These are phyloP conservation scores for Hafferia zeledoni DNA, from an alignment of 2,797 vertebrate genomes.

Conservation along the genomic window DNA sequence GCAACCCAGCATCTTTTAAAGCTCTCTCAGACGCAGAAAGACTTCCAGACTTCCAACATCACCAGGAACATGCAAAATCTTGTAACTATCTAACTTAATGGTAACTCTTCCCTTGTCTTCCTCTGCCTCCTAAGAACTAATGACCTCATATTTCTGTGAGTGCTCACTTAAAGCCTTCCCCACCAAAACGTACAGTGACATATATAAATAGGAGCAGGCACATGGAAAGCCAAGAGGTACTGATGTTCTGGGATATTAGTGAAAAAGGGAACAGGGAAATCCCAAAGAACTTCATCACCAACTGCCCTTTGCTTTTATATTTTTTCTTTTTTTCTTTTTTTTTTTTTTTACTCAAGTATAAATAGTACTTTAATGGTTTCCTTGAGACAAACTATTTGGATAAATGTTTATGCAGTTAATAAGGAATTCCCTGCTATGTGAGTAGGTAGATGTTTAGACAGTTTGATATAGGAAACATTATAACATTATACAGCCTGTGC, in stretches of 20 bases:
- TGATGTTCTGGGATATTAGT: not conserved
- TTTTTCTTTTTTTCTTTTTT: too few species aligned
- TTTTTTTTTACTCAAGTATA: not conserved
- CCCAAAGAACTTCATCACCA: not conserved
- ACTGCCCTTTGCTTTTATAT: not conserved
- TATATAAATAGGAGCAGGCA: not conserved
- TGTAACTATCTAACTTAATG: fast-evolving
- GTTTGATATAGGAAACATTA: not conserved
- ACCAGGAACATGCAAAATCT: not conserved
- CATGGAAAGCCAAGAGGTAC: not conserved
- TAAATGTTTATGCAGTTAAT: slow-evolving; percentile 26
- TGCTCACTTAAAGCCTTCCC: not conserved
- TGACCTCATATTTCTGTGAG: not conserved
- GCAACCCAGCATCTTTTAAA: not conserved
- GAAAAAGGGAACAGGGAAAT: not conserved
- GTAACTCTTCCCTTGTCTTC: not conserved
- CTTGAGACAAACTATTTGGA: slow-evolving; percentile 11
- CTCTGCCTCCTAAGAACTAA: not conserved
- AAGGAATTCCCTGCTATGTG: not conserved
- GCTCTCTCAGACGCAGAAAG: not conserved
- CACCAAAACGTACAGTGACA: not conserved
- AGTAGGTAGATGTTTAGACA: slow-evolving; percentile 30
- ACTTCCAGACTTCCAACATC: not conserved
- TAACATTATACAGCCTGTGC: not conserved
- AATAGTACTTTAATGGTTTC: slow-evolving; percentile 5